These are phyloP conservation scores for Ormia ochracea DNA, from an alignment of 2,888 invertebrate genomes.

Conservation along the genomic window DNA sequence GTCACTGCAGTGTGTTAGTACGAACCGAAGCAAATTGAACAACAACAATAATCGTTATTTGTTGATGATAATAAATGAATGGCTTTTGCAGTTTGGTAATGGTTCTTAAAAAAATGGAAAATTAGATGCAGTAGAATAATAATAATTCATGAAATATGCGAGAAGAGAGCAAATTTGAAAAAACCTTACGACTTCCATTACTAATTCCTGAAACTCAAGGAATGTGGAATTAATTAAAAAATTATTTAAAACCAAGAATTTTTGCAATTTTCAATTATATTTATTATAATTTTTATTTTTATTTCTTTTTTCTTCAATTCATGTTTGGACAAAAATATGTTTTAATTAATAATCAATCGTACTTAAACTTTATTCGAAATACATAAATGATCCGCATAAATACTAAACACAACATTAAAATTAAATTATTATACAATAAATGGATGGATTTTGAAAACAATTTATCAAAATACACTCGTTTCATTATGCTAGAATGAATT, in stretches of 20 bases:
- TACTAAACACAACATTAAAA: slow-evolving; percentile 35
- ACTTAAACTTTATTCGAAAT: slow-evolving; percentile 45
- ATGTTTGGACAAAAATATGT: slow-evolving; percentile 25
- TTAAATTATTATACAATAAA: slow-evolving; percentile 35
- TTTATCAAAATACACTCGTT: slow-evolving; percentile 12
- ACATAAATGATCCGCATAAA: slow-evolving; percentile 20
- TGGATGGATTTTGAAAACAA: background rate
- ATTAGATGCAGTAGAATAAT: too few species aligned
- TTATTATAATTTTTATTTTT: slow-evolving; percentile 29
- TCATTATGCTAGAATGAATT: background rate
- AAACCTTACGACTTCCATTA: background rate
- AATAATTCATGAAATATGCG: too few species aligned
- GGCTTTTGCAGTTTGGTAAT: too few species aligned
- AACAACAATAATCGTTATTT: too few species aligned
- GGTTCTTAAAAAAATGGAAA: too few species aligned
- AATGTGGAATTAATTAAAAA: background rate
- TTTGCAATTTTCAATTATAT: slow-evolving; percentile 25
- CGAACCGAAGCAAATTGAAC: background rate
- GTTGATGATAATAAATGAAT: too few species aligned
- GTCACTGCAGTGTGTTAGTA: background rate
- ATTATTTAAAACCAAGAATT: background rate
- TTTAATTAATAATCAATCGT: slow-evolving; percentile 28
- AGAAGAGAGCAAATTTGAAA: too few species aligned
- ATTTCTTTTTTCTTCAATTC: slow-evolving; percentile 26
- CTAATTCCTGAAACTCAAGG: background rate